Evolutionary conservation across 2,113 vertebrate genomes (phyloP), one percentile per base, ranked within the genome.

Genomic region (Micronycteris hirsuta): DNA sequence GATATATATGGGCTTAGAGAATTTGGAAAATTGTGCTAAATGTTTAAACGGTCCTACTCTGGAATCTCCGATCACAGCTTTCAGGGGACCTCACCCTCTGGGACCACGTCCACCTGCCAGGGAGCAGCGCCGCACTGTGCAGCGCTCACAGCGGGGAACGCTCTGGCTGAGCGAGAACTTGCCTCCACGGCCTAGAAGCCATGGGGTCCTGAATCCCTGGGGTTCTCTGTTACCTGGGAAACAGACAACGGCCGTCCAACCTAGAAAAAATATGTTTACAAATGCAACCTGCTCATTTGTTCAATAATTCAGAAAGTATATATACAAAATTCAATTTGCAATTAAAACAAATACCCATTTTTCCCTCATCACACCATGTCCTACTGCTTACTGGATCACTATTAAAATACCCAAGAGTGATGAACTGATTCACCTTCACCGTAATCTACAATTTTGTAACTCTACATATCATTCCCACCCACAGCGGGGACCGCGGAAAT

Each of bases 41-140:
- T 56, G 11, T 74, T 56, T 76, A 13, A 71, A 81, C 1, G 31
- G 19, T 16, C 54, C 52, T 80, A 5, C 38, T 54, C 6, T 22
- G 52, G 65, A 43, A 38, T 49, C 81, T 81, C 26, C 49, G 61
- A 36, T 9, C 38, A 41, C 2, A 41, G 76, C 63, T 54, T 43
- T n/a, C 47, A 13, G 4, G n/a, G 31, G 26, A 38, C 24, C 22
- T 41, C 5, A 33, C 41, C 65, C 74, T 82, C 8, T 12, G 61
- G 85, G 67, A 58, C 7, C 4, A 1, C 6, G 41, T 17, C 54
- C 45, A 9, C 43, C 15, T 14, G 28, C 1, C 31, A 8, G 3
- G 1, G 49, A 82, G 91, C 41, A 76, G 26, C 28, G 6, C 2
- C 0, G 2, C 4, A 5, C 11, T 13, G 0, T 0, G 3, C 17